Base-by-base conservation (phyloP, 2,113 vertebrate genomes). In the Myanophis thanlyinensis region DNA sequence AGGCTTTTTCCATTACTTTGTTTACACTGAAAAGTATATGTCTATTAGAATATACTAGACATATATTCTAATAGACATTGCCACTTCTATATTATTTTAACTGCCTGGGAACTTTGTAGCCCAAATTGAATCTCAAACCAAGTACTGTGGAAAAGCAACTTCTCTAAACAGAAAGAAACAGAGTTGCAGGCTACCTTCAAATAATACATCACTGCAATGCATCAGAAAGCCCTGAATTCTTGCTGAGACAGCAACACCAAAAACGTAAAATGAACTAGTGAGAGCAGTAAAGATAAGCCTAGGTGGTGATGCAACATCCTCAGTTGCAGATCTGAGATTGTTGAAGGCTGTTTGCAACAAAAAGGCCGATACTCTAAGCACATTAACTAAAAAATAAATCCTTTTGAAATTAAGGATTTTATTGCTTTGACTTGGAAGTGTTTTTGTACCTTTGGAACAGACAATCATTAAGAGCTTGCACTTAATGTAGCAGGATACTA, bases 161-260 rank as follows among this genome's bases (percentile, higher is more conserved):
- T 62, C 27, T n/a, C 52, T 67, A 87, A 87, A 51, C 47, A 87
- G 27, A 87, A 87, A 67, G 46, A n/a, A 91, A 56, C 3, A 1
- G 2, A 40, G 12, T 35, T 44, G 11, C 84, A 92, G 20, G 13
- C 48, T 73, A 73, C 44, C 49, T 84, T 59, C 22, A 11, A 85
- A 56, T n/a, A 92, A 25, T 44, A 89, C 52, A 59, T n/a, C 30
- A 89, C 73, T 89, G 52, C 92, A 92, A 85, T 89, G 92, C 73
- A 89, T 56, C 92, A 89, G 25, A 59, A 92, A 6, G 73, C 52
- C 47, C 85, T 40, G 53, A 47, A 85, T 84, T 89, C 73, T 85
- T 85, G 30, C 88, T 59, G 88, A 85, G 49, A n/a, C 46, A 56
- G 67, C 87, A 92, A 23, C 46, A 92, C 27, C 6, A 11, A 52